These are phyloP conservation scores for Diplodus sargus DNA, from an alignment of 2,797 vertebrate species.

Conservation along the genomic window DNA sequence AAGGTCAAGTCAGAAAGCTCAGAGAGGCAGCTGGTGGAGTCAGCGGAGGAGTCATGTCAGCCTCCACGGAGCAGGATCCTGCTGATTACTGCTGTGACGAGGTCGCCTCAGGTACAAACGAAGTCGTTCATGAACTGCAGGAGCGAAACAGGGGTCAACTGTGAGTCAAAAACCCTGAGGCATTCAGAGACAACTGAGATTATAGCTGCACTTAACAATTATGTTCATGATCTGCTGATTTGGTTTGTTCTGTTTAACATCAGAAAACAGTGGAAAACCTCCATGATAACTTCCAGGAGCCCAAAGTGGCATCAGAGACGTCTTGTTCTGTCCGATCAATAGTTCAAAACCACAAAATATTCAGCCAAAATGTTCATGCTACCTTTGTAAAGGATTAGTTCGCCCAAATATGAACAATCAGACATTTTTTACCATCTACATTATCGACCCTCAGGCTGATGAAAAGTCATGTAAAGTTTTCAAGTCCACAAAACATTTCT, in stretches of 20 bases:
- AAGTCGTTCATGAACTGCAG: background rate
- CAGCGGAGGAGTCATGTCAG: conserved; percentile 26
- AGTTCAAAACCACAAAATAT: background rate
- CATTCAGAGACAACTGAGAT: background rate
- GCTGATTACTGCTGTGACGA: conserved; percentile 9
- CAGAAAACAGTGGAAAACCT: background rate
- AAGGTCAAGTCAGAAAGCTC: conserved; percentile 57
- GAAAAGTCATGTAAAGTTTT: too few species aligned
- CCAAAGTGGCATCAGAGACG: background rate
- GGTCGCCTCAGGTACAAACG: background rate
- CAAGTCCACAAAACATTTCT: too few species aligned
- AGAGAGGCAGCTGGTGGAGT: conserved; percentile 45
- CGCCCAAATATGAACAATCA: too few species aligned
- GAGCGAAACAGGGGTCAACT: conserved; percentile 13
- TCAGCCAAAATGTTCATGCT: too few species aligned
- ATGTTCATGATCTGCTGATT: background rate
- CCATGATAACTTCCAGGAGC: background rate
- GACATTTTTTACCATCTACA: too few species aligned
- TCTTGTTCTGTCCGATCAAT: background rate
- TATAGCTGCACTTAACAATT: background rate
- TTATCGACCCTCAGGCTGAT: too few species aligned
- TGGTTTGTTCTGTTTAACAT: background rate
- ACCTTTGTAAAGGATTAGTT: too few species aligned
- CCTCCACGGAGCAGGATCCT: conserved; percentile 1
- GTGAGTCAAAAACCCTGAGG: background rate